Conservation (phyloP, 2,113 vertebrate species). For the Corythornis cristatus region DNA sequence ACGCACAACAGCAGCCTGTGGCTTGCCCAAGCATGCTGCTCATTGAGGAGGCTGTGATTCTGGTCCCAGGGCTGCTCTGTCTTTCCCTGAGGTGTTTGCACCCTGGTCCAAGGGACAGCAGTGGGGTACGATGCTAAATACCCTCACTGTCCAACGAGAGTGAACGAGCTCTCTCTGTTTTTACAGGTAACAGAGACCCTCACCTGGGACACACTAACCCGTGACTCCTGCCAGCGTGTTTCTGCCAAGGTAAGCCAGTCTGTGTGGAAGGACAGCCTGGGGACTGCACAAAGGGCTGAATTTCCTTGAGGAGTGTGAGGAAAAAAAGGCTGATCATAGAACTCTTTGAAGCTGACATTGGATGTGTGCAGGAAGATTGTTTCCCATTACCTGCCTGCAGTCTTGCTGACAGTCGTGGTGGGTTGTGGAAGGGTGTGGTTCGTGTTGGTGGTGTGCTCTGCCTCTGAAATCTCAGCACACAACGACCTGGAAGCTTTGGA, state of each 20-base stretch:
- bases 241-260: constrained; percentile 23
- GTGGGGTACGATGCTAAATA: not conserved
- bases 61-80: not conserved
- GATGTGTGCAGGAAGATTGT: not conserved
- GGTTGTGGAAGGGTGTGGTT: not conserved
- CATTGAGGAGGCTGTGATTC: not conserved
- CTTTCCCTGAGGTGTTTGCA: not conserved
- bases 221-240: not conserved
- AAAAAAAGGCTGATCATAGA: not conserved
- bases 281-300: not conserved
- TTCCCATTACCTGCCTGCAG: not conserved
- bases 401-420: not conserved
- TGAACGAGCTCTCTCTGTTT: not conserved
- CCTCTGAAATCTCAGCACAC: not conserved
- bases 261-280: not conserved
- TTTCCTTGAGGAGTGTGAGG: not conserved
- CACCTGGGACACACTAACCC: not conserved
- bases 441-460: rapidly evolving
- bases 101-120: not conserved
- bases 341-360: not conserved
- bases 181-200: not conserved
- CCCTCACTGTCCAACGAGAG: not conserved
- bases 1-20: rapidly evolving
- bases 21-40: not conserved
- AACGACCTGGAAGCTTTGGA: not conserved